These are phyloP conservation scores for Propithecus perrieri DNA, from an alignment of 2,797 vertebrate species.

Conservation along the genomic window DNA sequence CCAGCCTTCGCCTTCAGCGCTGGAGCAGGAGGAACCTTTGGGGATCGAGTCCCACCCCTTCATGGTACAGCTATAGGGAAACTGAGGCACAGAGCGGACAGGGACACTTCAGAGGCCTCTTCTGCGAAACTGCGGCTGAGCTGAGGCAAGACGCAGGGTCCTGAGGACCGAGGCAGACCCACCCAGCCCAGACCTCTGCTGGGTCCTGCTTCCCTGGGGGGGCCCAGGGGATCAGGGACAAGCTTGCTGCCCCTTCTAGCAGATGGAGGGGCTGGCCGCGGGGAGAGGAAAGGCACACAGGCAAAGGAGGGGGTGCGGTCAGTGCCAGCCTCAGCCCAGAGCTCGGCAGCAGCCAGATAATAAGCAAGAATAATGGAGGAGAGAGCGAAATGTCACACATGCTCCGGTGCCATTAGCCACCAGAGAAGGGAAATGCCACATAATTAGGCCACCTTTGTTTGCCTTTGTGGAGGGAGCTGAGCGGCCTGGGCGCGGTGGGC, in stretches of 20 bases:
- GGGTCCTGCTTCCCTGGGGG: neutral
- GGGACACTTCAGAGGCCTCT: neutral
- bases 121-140: neutral
- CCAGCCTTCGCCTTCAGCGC: neutral
- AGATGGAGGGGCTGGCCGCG: conserved; percentile 42
- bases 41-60: neutral
- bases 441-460: conserved; percentile 87
- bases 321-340: conserved; percentile 48
- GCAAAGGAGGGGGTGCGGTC: neutral
- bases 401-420: conserved; percentile 85
- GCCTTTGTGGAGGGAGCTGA: conserved; percentile 78
- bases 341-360: conserved; percentile 82
- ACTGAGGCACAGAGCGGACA: neutral
- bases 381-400: conserved; percentile 85
- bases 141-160: neutral
- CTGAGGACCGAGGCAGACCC: neutral
- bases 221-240: neutral
- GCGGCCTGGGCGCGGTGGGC: neutral
- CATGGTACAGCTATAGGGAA: neutral
- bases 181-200: neutral
- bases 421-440: conserved; percentile 86
- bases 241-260: neutral
- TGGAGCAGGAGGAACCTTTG: neutral
- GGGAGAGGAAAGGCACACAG: conserved; percentile 16
- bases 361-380: conserved; percentile 86